Evolutionary conservation across 1,140 invertebrate species (phyloP), one percentile per base, ranked within the genome.

Genomic region (Drosophila prosaltans): DNA sequence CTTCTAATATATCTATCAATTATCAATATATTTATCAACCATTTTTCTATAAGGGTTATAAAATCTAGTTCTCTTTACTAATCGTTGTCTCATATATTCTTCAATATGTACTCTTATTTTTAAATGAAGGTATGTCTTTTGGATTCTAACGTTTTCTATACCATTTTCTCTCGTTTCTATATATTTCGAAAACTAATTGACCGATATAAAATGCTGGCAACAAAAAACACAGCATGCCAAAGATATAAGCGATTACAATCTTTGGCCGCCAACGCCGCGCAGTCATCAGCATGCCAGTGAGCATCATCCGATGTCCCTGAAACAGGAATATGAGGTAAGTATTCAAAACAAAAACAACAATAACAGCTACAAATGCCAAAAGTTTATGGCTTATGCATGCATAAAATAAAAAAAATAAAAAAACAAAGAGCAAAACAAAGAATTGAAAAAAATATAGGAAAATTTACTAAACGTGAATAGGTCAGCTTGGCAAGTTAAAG

Each of bases 291-390:
- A 89, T 89, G 83, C 83, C 76, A 86, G 80, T 73, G 83, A 86
- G 64, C 83, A 86, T 72, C 83, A 86, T 60, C 83, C 83, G 72
- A 94, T 94, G 94, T 92, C 93, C 82, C 94, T 94, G 92, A 94
- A 94, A 83, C 94, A 94, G 90, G 94, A 94, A 91, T 94, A 94
- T 83, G 94, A 94, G 94, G 94, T 94, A 92, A 93, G 92, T 82
- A 72, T 10, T 48, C 39, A 3, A 51, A 51, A 51, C 8, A 10
- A 10, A 51, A 51, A 24, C 63, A 24, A 30, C 43, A 36, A 24
- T 59, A 65, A 74, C 63, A 71, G 64, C 75, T 72, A 72, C 36
- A 68, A 36, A 48, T 62, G 66, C 68, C 69, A 45, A 65, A 36
- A n/a, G 10, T 48, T 63, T 6, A n/a, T 51, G 8, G 7, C 11